These are phyloP conservation scores for Amorpha juglandis DNA, from an alignment of 2,888 invertebrate genomes.

Conservation along the genomic window DNA sequence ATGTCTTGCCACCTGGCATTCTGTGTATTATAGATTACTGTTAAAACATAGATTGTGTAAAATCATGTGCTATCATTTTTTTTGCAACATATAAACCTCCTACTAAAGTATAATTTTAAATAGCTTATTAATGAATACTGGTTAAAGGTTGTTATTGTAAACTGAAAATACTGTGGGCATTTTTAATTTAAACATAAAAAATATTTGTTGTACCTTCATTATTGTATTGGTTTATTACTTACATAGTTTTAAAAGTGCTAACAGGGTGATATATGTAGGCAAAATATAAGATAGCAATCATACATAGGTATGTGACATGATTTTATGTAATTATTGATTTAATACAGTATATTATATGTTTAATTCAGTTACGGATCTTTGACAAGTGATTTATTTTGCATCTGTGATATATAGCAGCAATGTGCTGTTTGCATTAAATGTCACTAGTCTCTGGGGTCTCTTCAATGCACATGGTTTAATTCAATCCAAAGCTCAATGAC, in stretches of 20 bases:
- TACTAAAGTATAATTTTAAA: too few species aligned
- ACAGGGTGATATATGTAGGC: not conserved
- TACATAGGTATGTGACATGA: not conserved
- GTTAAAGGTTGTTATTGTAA: too few species aligned
- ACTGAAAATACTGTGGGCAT: too few species aligned
- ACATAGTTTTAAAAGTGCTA: not conserved
- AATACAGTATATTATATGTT: not conserved
- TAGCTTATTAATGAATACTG: too few species aligned
- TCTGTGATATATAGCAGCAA: slow-evolving; percentile 81
- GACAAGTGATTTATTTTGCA: slow-evolving; percentile 63
- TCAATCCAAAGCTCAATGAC: slow-evolving; percentile 48
- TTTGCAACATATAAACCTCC: not conserved
- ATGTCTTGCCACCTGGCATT: slow-evolving; percentile 25
- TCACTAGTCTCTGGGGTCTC: slow-evolving; percentile 51
- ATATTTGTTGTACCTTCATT: too few species aligned
- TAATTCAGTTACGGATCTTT: slow-evolving; percentile 29
- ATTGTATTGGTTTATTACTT: too few species aligned
- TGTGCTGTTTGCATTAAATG: slow-evolving; percentile 68
- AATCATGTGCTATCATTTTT: slow-evolving; percentile 7
- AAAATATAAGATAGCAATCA: not conserved
- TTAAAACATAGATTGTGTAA: slow-evolving; percentile 3
- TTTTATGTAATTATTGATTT: not conserved
- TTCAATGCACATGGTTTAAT: slow-evolving; percentile 42
- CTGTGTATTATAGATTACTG: not conserved
- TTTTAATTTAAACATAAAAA: too few species aligned